These are phyloP conservation scores for Camelus bactrianus DNA, from an alignment of 2,113 vertebrate genomes.

Conservation along the genomic window DNA sequence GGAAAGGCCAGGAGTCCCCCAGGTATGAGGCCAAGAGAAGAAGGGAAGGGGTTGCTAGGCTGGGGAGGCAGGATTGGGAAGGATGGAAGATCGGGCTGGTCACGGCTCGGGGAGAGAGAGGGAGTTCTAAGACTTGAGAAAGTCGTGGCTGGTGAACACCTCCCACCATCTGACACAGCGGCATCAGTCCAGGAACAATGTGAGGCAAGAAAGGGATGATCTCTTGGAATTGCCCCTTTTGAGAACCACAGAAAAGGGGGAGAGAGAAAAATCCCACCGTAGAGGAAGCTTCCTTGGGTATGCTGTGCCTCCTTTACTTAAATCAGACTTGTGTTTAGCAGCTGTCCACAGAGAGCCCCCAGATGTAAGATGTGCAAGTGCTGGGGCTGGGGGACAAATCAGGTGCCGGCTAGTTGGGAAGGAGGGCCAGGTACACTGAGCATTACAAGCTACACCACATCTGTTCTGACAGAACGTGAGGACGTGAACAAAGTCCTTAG, in stretches of 20 bases:
- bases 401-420: not conserved
- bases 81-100: not conserved
- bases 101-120: not conserved
- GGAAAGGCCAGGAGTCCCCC: slow-evolving; percentile 71
- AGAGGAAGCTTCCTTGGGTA: not conserved
- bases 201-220: not conserved
- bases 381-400: not conserved
- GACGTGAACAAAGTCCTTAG: not conserved
- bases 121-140: not conserved
- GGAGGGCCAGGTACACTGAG: not conserved
- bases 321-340: not conserved
- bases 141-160: not conserved
- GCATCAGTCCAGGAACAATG: not conserved
- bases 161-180: not conserved
- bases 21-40: not conserved
- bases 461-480: not conserved
- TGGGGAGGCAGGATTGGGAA: not conserved
- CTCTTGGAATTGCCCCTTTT: not conserved
- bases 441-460: not conserved
- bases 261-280: not conserved
- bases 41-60: not conserved
- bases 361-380: not conserved
- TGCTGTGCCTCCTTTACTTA: not conserved
- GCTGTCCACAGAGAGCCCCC: not conserved
- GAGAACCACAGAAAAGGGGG: slow-evolving; percentile 32